Evolutionary conservation across 2,888 invertebrate genomes (phyloP).

Genomic region (Spilosoma lubricipeda): DNA sequence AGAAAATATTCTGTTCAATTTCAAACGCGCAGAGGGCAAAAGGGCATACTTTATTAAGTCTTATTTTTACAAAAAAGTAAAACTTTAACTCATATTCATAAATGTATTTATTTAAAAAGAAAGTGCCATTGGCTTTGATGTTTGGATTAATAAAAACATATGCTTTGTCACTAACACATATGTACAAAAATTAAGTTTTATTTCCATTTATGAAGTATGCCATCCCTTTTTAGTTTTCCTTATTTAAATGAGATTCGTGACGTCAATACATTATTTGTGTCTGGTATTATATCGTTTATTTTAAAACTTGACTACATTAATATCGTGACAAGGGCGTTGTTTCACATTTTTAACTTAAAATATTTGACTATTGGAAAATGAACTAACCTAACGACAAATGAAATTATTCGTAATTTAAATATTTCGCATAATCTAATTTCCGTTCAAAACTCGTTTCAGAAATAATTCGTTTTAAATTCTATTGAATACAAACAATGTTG

Average conservation of each 20-base stretch:
- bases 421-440: not conserved
- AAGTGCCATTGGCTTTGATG: not conserved
- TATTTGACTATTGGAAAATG: not conserved
- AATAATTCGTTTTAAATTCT: not conserved
- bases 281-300: slow-evolving; percentile 22
- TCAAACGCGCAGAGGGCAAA: not conserved
- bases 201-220: slow-evolving; percentile 6
- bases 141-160: not conserved
- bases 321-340: not conserved
- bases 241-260: slow-evolving; percentile 30
- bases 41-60: not conserved
- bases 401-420: not conserved
- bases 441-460: not conserved
- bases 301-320: slow-evolving; percentile 16
- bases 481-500: not conserved
- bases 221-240: slow-evolving; percentile 35
- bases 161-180: not conserved
- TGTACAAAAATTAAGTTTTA: slow-evolving; percentile 1
- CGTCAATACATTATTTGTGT: slow-evolving; percentile 35
- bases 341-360: not conserved
- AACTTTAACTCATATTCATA: too few species aligned
- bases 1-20: not conserved
- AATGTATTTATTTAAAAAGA: not conserved
- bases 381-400: not conserved
- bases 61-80: not conserved